Percentiles rank a stretch among this genome's conserved stretches.
Evolutionary conservation across 2,888 invertebrate species (phyloP).

Genomic region (Meliscaeva auricollis): DNA sequence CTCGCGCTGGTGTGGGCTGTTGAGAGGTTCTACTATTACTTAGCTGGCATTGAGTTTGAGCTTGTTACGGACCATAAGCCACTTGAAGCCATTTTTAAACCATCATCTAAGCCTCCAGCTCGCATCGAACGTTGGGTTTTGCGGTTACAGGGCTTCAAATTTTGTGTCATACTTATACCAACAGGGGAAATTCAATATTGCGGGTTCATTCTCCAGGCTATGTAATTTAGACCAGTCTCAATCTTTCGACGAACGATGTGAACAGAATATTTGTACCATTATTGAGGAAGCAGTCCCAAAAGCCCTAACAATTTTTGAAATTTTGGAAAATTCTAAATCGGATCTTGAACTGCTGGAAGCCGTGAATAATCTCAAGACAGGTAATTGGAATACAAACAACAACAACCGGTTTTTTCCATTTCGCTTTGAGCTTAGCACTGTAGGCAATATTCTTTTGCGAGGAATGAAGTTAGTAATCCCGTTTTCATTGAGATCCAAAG

Average conservation of each 20-base stretch:
- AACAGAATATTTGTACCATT: neutral
- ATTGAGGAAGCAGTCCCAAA: neutral
- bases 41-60: conserved; percentile 13
- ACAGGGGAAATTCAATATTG: neutral
- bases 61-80: conserved; percentile 5
- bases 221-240: neutral
- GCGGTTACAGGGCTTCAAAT: neutral
- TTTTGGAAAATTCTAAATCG: neutral
- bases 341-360: neutral
- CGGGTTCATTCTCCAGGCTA: conserved; percentile 3
- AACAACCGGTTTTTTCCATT: conserved; percentile 8
- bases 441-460: conserved; percentile 9
- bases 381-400: neutral
- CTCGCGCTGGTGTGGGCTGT: conserved; percentile 16
- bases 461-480: conserved; percentile 1
- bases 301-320: neutral
- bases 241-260: conserved; percentile 4
- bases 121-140: conserved; percentile 9
- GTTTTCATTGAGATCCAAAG: neutral
- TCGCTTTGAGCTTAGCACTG: conserved; percentile 1
- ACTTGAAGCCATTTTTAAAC: conserved; percentile 3
- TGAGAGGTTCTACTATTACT: neutral
- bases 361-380: conserved; percentile 7
- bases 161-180: neutral
- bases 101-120: conserved; percentile 3